Conservation (phyloP, 2,888 invertebrate species). For the Amblyjoppa fuscipennis region DNA sequence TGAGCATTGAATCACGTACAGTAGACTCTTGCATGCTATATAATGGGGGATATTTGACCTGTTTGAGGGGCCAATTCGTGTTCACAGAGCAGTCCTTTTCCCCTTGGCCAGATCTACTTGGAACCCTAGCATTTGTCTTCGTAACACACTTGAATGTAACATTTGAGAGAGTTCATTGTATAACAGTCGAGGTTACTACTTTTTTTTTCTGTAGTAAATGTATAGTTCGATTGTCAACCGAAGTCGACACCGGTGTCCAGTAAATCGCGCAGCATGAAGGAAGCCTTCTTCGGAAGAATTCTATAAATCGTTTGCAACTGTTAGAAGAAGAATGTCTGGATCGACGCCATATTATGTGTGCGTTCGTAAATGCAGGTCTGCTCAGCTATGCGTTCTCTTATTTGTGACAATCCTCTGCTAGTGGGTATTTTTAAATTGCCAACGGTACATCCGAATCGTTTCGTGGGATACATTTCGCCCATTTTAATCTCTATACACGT, state of each 20-base stretch:
- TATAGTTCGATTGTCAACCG: slow-evolving; percentile 82
- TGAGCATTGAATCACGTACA: slow-evolving; percentile 53
- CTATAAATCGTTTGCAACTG: slow-evolving; percentile 78
- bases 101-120: too few species aligned
- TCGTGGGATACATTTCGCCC: too few species aligned
- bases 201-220: background rate
- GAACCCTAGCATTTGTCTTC: background rate
- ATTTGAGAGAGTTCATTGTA: background rate
- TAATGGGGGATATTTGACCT: background rate
- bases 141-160: background rate
- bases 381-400: too few species aligned
- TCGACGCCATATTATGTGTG: background rate
- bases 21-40: background rate
- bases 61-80: too few species aligned
- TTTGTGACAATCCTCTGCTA: too few species aligned
- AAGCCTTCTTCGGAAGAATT: slow-evolving; percentile 88
- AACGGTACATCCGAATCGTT: too few species aligned
- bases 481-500: too few species aligned
- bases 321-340: background rate
- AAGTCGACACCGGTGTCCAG: slow-evolving; percentile 89
- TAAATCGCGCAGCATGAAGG: slow-evolving; percentile 87
- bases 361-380: too few species aligned
- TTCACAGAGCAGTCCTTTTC: background rate
- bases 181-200: slow-evolving; percentile 8
- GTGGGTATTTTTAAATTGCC: too few species aligned